Evolutionary conservation across 2,797 vertebrate species (phyloP), one percentile per base, ranked within the genome.

Genomic region (Sebastiscus tertius): DNA sequence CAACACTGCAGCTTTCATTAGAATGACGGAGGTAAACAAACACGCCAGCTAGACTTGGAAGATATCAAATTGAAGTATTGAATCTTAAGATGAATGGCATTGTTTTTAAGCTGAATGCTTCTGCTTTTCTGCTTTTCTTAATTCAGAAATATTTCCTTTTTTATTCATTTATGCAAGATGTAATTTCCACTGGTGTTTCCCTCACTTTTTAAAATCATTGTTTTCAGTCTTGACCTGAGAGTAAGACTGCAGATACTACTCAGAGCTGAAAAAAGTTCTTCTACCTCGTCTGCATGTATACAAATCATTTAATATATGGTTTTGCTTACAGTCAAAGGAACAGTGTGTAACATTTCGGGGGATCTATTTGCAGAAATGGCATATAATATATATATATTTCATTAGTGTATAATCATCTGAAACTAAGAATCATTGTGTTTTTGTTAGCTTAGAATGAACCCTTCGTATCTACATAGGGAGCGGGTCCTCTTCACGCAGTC

Each of bases 1-100:
- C 61, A 98, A 98, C 94, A 98, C 98, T 79, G 97, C 97, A 27
- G 97, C 97, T 87, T 99, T 99, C 95, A 93, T 99, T 85, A 97
- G 94, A 96, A 93, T 98, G 69, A 99, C 97, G 14, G 90, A 97
- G 98, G 98, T 99, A 97, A 93, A 74, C n/a, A 74, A 34, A 73
- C 66, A 34, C 34, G 55, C 26, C 14, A 39, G 60, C 4, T 11
- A 5, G 10, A 65, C 31, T 29, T 27, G 22, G 8, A n/a, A 54
- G 2, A 69, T 52, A 16, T 52, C 1, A 29, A 2, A 42, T 31
- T 34, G 0, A 13, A 56, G 22, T 16, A 13, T 13, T 78, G 3
- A 31, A 31, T 58, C 12, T 56, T 2, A 58, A 39, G 9, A 22
- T 26, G 3, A 72, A 63, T 58, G 8, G 26, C 16, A 36, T 22